Percentiles rank a stretch among this genome's conserved stretches.
Evolutionary conservation across 1,140 invertebrate species (phyloP).

Genomic region (Caerostris darwini): DNA sequence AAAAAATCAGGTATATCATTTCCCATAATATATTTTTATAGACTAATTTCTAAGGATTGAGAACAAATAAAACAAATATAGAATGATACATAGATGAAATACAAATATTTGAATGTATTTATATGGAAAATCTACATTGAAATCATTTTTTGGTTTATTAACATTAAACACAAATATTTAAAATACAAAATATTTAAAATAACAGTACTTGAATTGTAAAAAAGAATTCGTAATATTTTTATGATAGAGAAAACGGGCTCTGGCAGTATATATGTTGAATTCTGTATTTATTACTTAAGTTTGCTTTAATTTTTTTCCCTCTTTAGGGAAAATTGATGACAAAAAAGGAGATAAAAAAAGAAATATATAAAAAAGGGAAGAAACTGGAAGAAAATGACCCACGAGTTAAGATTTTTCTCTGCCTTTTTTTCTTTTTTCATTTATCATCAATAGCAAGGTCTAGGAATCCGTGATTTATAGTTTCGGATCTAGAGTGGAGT

Average conservation of each 20-base stretch:
- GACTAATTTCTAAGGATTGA: no score
- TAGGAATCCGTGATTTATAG: constrained; percentile 37
- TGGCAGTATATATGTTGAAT: background rate
- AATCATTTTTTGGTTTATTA: background rate
- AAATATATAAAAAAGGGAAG: no score
- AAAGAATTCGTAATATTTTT: no score
- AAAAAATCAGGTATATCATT: no score
- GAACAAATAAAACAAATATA: no score
- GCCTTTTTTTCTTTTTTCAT: constrained; percentile 46
- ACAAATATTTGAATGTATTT: background rate
- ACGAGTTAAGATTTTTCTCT: constrained; percentile 36
- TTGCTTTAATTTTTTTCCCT: background rate
- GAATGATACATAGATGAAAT: no score
- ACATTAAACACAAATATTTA: background rate
- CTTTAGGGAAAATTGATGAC: background rate
- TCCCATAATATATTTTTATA: no score
- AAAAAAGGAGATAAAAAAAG: no score
- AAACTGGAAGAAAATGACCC: background rate
- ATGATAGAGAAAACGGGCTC: no score
- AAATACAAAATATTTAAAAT: background rate
- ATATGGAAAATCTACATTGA: background rate
- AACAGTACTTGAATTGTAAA: background rate
- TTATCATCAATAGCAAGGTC: constrained; percentile 49
- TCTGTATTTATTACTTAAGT: constrained; percentile 15
- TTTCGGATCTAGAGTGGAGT: background rate